Evolutionary conservation across 2,888 invertebrate genomes (phyloP), one percentile per base, ranked within the genome.

Genomic region (Melikaiella ostensackeni): DNA sequence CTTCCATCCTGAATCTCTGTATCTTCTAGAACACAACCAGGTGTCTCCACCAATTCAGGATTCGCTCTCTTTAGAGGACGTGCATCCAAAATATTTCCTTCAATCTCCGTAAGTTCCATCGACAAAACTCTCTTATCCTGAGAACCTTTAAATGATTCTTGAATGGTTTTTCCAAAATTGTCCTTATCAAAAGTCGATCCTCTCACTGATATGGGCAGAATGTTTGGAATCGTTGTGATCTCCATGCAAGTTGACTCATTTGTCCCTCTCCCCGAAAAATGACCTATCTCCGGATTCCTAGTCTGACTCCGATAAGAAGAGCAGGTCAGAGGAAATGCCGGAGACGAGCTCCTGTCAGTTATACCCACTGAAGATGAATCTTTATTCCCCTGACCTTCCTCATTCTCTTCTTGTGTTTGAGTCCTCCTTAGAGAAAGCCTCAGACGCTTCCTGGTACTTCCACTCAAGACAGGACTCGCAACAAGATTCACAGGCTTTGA

Each of bases 271-370:
- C 62, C 73, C 13, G 8, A 50, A 42, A 57, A 21, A 19, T 59
- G 42, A 57, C 76, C 73, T 59, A 77, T 62, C 24, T 76, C 24
- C 66, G 78, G 75, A 70, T 75, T 77, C 57, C 75, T 78, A 64
- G 21, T 77, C 24, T 62, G 59, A 59, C 74, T 61, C 62, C 38
- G 42, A 57, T 83, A 88, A 33, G 89, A 86, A 19, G 89, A 89
- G 79, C 84, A 88, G n/a, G 78, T 80, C 57, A 88, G 62, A 27
- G 89, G 89, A 1, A 38, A 24, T 64, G 80, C 83, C 9, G 77
- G 66, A 74, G 59, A 75, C n/a, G 16, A 21, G 13, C 13, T 24
- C 13, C 13, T 24, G 9, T 24, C 24, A 21, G 24, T 24, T 6
- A 21, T 24, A 21, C 13, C 13, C 4, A 57, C 5, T 42, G 16